Evolutionary conservation across 92 coral and sea anemone species (phyloP).

Genomic region (Porites divaricata): DNA sequence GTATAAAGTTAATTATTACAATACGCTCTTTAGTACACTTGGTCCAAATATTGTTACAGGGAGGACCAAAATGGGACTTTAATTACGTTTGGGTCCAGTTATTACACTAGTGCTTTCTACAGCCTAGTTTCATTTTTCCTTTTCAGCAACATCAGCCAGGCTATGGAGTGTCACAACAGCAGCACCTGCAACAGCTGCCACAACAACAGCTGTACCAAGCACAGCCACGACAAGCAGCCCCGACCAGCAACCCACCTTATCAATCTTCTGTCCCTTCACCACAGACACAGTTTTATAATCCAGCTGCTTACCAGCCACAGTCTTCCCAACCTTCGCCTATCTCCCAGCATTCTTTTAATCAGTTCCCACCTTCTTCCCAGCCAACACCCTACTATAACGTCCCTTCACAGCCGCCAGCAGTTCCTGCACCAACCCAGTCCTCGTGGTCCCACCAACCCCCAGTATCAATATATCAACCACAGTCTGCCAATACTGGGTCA

Average conservation of each 20-base stretch:
- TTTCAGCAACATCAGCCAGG: constrained; percentile 35
- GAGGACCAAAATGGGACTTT: too few species aligned
- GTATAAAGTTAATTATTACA: too few species aligned
- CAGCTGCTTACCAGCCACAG: constrained; percentile 79
- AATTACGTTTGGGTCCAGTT: too few species aligned
- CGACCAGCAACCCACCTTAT: constrained; percentile 57
- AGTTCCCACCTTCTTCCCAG: constrained; percentile 55
- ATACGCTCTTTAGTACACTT: too few species aligned
- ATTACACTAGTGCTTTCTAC: not conserved
- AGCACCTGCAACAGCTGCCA: constrained; percentile 29
- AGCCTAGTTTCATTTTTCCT: not conserved
- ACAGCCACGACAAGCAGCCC: constrained; percentile 37
- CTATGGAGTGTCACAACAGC: constrained; percentile 52
- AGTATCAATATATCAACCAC: constrained; percentile 66
- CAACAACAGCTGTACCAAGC: constrained; percentile 43
- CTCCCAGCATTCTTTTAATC: constrained; percentile 82
- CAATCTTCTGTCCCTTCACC: constrained; percentile 51
- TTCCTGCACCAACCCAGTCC: constrained; percentile 59
- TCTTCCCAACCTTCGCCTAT: constrained; percentile 39
- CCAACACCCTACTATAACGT: constrained; percentile 66
- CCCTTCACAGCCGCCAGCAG: constrained; percentile 45
- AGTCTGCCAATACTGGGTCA: constrained; percentile 48
- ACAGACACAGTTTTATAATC: constrained; percentile 85
- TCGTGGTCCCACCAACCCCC: constrained; percentile 76
- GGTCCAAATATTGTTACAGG: too few species aligned